Evolutionary conservation across 1,140 invertebrate species (phyloP).

Genomic region (Drosophila ohnishii): DNA sequence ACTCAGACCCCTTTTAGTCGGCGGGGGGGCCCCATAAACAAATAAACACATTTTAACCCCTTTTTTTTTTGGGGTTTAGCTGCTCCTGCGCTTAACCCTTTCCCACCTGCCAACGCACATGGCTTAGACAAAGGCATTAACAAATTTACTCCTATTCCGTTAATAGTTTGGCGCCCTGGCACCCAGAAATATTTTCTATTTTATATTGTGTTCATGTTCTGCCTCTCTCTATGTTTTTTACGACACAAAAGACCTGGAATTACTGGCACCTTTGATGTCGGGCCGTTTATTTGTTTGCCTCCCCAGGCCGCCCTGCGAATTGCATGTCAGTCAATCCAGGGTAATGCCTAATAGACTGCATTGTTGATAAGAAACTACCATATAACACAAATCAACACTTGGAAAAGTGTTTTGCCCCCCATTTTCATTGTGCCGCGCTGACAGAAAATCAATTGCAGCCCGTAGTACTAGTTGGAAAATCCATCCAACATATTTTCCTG

Average conservation of each 20-base stretch:
- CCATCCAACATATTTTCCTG: constrained; percentile 78
- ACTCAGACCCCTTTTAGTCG: constrained; percentile 35
- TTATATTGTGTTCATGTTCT: constrained; percentile 42
- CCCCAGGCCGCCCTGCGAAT: constrained; percentile 28
- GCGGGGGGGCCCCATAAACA: constrained; percentile 67
- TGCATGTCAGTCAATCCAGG: constrained; percentile 67
- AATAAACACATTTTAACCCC: constrained; percentile 80
- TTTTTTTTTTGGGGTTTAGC: constrained; percentile 49
- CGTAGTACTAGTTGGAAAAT: constrained; percentile 54
- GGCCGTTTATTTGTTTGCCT: constrained; percentile 66
- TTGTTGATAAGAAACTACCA: constrained; percentile 77
- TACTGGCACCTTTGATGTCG: constrained; percentile 73
- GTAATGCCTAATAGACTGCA: constrained; percentile 70
- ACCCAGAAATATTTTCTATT: constrained; percentile 20
- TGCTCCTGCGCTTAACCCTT: constrained; percentile 25
- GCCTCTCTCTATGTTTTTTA: constrained; percentile 54
- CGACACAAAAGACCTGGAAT: constrained; percentile 67
- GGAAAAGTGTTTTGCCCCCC: constrained; percentile 72
- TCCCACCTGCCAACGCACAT: constrained; percentile 69
- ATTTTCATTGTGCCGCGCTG: constrained; percentile 50
- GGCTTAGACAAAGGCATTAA: constrained; percentile 78
- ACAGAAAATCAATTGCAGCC: constrained; percentile 75
- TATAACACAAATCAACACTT: constrained; percentile 79
- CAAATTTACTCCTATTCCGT: constrained; percentile 78
- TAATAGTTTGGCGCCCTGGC: constrained; percentile 75